Conservation (phyloP, 2,888 invertebrate genomes). For the Trimorus sp. region DNA sequence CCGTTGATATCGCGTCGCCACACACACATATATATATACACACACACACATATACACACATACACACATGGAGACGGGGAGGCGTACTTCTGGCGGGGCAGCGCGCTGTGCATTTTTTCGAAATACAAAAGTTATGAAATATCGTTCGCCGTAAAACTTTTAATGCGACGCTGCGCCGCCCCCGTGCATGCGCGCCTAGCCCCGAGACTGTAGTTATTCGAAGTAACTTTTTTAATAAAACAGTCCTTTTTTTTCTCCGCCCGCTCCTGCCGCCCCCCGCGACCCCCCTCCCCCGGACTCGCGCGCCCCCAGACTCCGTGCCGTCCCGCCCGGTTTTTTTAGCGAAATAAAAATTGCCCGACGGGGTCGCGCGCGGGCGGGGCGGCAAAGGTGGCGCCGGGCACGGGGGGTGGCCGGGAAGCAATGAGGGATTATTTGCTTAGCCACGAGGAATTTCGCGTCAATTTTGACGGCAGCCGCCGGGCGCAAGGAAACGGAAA, state of each 20-base stretch:
- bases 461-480: constrained; percentile 34
- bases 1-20: constrained; percentile 46
- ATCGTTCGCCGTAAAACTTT: constrained; percentile 80
- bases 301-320: no score
- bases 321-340: constrained; percentile 52
- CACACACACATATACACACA: constrained; percentile 5
- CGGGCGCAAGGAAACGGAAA: constrained; percentile 47
- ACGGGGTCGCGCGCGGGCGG: constrained; percentile 21
- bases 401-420: constrained; percentile 23
- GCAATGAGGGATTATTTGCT: constrained; percentile 61
- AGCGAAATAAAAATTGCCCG: constrained; percentile 76
- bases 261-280: constrained; percentile 1
- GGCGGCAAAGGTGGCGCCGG: constrained; percentile 10
- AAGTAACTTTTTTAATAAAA: constrained; percentile 81
- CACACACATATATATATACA: constrained; percentile 14
- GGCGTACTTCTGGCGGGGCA: constrained; percentile 50
- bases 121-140: constrained; percentile 81
- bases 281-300: no score
- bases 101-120: constrained; percentile 76
- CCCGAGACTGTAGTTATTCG: constrained; percentile 63
- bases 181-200: constrained; percentile 42
- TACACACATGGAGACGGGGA: constrained; percentile 3
- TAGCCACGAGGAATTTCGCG: constrained; percentile 56
- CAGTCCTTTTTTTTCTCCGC: constrained; percentile 74
- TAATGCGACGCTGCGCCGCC: constrained; percentile 78